Evolutionary conservation across 1,140 invertebrate genomes (phyloP), one percentile per base, ranked within the genome.

Genomic region (Drosophila nebulosa): DNA sequence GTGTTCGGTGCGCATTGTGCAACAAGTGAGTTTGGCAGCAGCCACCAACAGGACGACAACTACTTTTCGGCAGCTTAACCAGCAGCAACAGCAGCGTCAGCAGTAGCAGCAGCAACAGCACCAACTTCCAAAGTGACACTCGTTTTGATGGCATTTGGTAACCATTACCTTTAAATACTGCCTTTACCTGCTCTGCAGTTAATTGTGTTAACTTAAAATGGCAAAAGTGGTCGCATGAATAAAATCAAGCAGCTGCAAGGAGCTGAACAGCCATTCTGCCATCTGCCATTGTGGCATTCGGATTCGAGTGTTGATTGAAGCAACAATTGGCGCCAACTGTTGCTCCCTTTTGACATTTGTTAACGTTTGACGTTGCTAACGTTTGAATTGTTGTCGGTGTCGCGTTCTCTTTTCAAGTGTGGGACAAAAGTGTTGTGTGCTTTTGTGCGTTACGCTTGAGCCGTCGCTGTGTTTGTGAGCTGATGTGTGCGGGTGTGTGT

Each of bases 1-100:
- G 69, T 76, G 56, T 76, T 89, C 51, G 75, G 67, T 79, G 78
- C 69, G 79, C 76, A 89, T 89, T 90, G 89, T 90, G 89, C 89
- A 90, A 90, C 89, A 90, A 90, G 89, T 90, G 89, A 90, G 89
- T 90, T 90, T 88, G 89, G 89, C 89, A 90, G 74, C 89, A 86
- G 81, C 89, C 86, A 78, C 81, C 89, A 90, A 74, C 85, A 90
- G 85, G 89, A 90, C 89, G 79, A 90, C 85, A 88, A 89, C 81
- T 78, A 90, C 57, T 86, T 76, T 89, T 89, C 86, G 85, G 78
- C 78, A 77, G 24, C 64, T 61, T 53, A 62, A 68, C 14, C 39
- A 77, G 39, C 39, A 46, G 18, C 39, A 46, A 7, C 35, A 36
- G 32, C 32, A 36, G 10, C 1, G 12, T 1, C 32, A 35, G 12